Conservation (phyloP, 2,797 vertebrate genomes). For the Tauraco hartlaubi region DNA sequence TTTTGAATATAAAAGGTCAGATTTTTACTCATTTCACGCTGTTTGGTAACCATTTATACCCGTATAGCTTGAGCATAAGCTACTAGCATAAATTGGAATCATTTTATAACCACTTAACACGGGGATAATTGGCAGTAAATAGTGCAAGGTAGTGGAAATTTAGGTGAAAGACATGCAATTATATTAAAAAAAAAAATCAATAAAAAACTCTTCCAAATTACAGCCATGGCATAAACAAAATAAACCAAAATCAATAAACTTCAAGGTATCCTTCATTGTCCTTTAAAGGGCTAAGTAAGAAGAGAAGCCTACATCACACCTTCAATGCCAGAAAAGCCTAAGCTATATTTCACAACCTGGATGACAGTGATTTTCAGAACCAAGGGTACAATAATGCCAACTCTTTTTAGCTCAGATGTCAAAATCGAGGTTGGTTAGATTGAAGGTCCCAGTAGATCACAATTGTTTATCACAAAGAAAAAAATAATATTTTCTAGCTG, state of each 20-base stretch:
- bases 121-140: not conserved
- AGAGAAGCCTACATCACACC: not conserved
- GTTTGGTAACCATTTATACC: not conserved
- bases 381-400: not conserved
- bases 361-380: not conserved
- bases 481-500: fast-evolving
- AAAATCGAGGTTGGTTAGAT: not conserved
- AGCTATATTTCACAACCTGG: not conserved
- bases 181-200: not conserved
- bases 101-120: slow-evolving; percentile 21
- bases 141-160: not conserved
- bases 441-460: not conserved
- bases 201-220: not conserved
- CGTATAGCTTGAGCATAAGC: not conserved
- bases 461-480: not conserved
- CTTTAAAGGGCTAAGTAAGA: not conserved
- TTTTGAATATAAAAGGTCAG: not conserved
- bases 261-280: not conserved
- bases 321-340: not conserved
- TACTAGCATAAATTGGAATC: not conserved
- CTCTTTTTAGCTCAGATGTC: not conserved
- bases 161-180: not conserved
- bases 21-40: not conserved
- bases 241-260: slow-evolving; percentile 19
- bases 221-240: slow-evolving; percentile 2